Conservation (phyloP, 2,113 vertebrate genomes). For the Bujurquina vittata region DNA sequence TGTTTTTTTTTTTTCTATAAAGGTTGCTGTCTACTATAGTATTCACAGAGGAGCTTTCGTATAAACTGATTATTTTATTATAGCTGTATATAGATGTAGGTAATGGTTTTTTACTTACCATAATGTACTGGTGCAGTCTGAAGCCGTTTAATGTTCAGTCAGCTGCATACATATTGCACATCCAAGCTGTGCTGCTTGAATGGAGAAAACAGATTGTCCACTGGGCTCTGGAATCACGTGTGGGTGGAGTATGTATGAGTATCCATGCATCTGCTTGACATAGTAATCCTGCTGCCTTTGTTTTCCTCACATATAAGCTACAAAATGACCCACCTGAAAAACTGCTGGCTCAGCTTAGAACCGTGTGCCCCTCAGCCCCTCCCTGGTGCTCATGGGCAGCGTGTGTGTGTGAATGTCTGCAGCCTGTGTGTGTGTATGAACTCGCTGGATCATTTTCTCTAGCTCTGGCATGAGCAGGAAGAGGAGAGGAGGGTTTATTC, state of each 20-base stretch:
- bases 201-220: constrained; percentile 6
- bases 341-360: constrained; percentile 74
- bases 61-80: not conserved
- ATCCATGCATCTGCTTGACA: constrained; percentile 53
- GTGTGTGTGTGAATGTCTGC: constrained; percentile 42
- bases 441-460: constrained; percentile 36
- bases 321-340: constrained; percentile 68
- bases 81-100: not conserved
- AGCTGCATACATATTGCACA: constrained; percentile 15
- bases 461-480: constrained; percentile 59
- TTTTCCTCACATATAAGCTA: constrained; percentile 60
- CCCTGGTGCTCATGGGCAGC: constrained; percentile 46
- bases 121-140: not conserved
- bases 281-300: constrained; percentile 70
- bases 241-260: constrained; percentile 30
- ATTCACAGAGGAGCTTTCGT: not conserved
- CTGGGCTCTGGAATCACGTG: constrained; percentile 24
- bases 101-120: constrained; percentile 32
- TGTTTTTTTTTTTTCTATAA: too few relatives aligned
- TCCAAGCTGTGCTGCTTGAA: constrained; percentile 13
- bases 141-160: constrained; percentile 1
- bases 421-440: constrained; percentile 35
- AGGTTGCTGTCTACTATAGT: not conserved
- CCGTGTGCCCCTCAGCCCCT: constrained; percentile 49
- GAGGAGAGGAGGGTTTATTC: constrained; percentile 38